Evolutionary conservation across 2,888 invertebrate genomes (phyloP).

Genomic region (Stomorhina lunata): DNA sequence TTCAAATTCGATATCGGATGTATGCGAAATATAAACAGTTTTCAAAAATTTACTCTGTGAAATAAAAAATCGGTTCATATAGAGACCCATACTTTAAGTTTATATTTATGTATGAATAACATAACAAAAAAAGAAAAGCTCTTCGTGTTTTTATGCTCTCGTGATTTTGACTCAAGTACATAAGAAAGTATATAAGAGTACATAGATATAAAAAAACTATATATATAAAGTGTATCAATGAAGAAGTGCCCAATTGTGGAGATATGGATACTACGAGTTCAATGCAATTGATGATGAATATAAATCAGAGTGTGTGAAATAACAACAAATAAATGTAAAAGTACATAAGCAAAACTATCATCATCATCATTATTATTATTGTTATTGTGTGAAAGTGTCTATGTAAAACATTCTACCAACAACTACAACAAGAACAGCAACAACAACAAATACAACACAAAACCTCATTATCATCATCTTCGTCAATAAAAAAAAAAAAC

Average conservation of each 20-base stretch:
- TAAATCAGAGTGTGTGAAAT: conserved; percentile 44
- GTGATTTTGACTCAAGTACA: background rate
- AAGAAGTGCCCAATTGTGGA: conserved; percentile 4
- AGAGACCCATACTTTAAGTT: conserved; percentile 51
- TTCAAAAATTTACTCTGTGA: conserved; percentile 18
- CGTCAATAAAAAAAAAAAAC: conserved; percentile 18
- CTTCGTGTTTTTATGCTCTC: conserved; percentile 42
- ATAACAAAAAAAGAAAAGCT: too few relatives aligned
- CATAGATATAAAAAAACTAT: background rate
- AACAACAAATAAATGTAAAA: conserved; percentile 30
- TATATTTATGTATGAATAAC: background rate
- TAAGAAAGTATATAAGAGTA: conserved; percentile 18
- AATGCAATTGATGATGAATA: background rate
- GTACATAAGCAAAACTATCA: conserved; percentile 45
- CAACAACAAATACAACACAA: conserved; percentile 27
- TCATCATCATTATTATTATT: too few relatives aligned
- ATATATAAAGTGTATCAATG: conserved; percentile 16
- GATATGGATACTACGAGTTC: background rate
- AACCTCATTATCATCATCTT: background rate
- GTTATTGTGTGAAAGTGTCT: conserved; percentile 35
- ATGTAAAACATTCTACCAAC: conserved; percentile 42
- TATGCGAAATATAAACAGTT: conserved; percentile 42
- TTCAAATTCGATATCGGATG: conserved; percentile 60
- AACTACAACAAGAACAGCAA: conserved; percentile 26
- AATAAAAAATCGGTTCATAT: conserved; percentile 62